Evolutionary conservation across 2,888 invertebrate species (phyloP).

Genomic region (Volucella inanis): DNA sequence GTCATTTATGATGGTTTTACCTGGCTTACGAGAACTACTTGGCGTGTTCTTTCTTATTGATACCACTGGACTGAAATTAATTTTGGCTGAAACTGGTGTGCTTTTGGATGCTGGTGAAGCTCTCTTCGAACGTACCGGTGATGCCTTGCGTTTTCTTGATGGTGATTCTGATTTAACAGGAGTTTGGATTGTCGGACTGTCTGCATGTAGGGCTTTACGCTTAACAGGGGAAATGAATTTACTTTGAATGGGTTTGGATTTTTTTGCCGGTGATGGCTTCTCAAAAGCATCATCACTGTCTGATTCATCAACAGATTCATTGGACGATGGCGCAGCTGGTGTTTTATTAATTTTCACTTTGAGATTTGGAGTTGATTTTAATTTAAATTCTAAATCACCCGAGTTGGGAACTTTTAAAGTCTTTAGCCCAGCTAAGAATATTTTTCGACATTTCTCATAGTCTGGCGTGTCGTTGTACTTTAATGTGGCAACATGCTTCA

Average conservation of each 20-base stretch:
- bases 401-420: slow-evolving; percentile 84
- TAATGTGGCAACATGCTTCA: slow-evolving; percentile 87
- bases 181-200: slow-evolving; percentile 32
- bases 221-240: slow-evolving; percentile 12
- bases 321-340: slow-evolving; percentile 2
- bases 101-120: slow-evolving; percentile 48
- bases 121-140: slow-evolving; percentile 37
- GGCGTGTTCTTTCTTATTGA: slow-evolving; percentile 61
- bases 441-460: slow-evolving; percentile 88
- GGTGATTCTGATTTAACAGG: slow-evolving; percentile 43
- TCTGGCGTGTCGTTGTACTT: slow-evolving; percentile 89
- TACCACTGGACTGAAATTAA: slow-evolving; percentile 79
- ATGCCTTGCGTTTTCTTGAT: slow-evolving; percentile 26
- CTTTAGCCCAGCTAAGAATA: slow-evolving; percentile 87
- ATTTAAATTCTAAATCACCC: slow-evolving; percentile 84
- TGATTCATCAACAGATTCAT: slow-evolving; percentile 6
- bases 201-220: not conserved
- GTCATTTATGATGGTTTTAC: slow-evolving; percentile 81
- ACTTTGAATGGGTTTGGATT: slow-evolving; percentile 5
- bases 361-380: slow-evolving; percentile 64
- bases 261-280: slow-evolving; percentile 33
- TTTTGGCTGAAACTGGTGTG: slow-evolving; percentile 76
- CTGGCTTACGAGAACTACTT: slow-evolving; percentile 77
- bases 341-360: slow-evolving; percentile 41
- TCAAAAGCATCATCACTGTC: slow-evolving; percentile 60